Evolutionary conservation across 2,797 vertebrate species (phyloP).

Genomic region (Heteromormyrus szaboi): DNA sequence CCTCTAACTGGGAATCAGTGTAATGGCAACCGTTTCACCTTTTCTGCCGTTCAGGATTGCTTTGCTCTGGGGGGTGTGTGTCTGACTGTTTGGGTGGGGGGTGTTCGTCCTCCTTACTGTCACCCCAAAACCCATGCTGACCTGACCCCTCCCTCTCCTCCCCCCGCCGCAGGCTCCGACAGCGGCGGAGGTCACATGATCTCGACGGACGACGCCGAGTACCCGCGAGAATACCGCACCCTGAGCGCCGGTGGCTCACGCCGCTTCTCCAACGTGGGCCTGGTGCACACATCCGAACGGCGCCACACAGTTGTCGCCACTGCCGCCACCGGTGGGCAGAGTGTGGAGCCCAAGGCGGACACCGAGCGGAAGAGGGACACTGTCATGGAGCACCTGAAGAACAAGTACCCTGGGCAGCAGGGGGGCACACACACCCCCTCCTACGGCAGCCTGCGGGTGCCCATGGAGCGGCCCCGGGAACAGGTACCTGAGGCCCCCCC

Average conservation of each 20-base stretch:
- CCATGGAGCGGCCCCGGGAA: conserved; percentile 70
- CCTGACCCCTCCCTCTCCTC: neutral
- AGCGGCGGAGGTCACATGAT: conserved; percentile 90
- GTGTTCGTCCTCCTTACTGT: neutral
- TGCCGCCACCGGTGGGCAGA: neutral
- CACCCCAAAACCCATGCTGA: neutral
- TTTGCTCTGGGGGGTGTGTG: conserved; percentile 20
- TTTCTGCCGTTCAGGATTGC: neutral
- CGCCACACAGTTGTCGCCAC: conserved; percentile 91
- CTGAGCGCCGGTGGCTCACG: conserved; percentile 82
- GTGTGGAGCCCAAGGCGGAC: conserved; percentile 72
- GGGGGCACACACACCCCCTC: conserved; percentile 75
- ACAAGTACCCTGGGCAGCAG: conserved; percentile 91
- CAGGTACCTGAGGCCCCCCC: conserved; percentile 65
- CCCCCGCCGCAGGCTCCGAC: conserved; percentile 71
- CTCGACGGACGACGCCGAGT: conserved; percentile 93
- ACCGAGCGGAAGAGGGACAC: conserved; percentile 91
- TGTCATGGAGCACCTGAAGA: conserved; percentile 98
- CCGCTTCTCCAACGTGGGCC: conserved; percentile 95
- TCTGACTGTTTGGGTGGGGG: conserved; percentile 41
- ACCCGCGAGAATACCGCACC: conserved; percentile 90
- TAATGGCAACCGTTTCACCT: neutral
- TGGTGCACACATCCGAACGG: conserved; percentile 95
- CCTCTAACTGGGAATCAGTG: neutral
- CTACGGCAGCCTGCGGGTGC: conserved; percentile 69